Evolutionary conservation across 2,797 vertebrate genomes (phyloP), one percentile per base, ranked within the genome.

Genomic region (Enoplosus armatus): DNA sequence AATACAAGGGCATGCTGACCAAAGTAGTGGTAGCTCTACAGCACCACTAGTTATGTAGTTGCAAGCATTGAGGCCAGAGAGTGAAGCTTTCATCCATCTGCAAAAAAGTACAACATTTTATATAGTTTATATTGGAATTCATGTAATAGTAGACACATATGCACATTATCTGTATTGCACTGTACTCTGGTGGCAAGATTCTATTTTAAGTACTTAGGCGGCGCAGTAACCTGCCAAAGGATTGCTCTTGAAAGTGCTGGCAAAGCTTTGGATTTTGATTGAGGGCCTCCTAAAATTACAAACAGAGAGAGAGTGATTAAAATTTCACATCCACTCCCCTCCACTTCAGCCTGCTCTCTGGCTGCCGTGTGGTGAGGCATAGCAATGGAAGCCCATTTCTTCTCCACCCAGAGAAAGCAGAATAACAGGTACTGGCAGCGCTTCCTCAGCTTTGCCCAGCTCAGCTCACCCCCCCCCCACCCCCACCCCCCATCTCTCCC

Each of bases 301-400:
- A 90, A 89, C 88, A 79, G 75, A 85, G 79, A 82, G 89, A 81
- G 80, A n/a, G 80, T 87, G 87, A 91, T 94, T 91, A 92, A 88
- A 93, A 91, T 92, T 91, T 90, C 90, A 90, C 86, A 79, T 87
- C 80, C 88, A 85, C 90, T 84, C 85, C 84, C 80, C 51, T 87
- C 84, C 80, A 86, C 88, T 88, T 59, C 82, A 85, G 82, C 77
- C 61, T 65, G 80, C 86, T 85, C 80, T 80, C 76, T 16, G 61
- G 83, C 73, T 90, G 82, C 83, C 1, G 82, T 39, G 77, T 90
- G 91, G 87, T 70, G 72, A 5, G 35, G 92, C 88, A 89, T 90
- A 89, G 85, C 85, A 87, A 92, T 89, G 72, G 59, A 80, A 43
- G 65, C 26, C 68, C 74, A n/a, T 56, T 60, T 71, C 66, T 31